Conservation (phyloP, 2,797 vertebrate genomes). For the Capromys pilorides region DNA sequence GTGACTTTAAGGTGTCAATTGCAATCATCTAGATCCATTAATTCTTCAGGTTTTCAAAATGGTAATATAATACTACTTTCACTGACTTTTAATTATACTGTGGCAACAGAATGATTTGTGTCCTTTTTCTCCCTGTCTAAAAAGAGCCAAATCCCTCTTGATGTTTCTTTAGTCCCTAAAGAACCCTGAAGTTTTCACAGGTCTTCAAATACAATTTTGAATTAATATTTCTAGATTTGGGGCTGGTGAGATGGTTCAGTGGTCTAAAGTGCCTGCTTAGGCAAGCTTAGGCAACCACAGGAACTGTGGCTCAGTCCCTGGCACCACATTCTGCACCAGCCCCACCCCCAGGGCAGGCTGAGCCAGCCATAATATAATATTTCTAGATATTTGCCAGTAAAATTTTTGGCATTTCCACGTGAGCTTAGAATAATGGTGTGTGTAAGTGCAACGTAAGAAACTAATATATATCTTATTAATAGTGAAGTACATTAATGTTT, state of each 20-base stretch:
- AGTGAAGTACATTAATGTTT: constrained; percentile 5
- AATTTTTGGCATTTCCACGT: neutral
- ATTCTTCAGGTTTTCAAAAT: constrained; percentile 34
- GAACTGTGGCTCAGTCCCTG: too few species aligned
- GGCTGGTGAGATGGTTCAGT: too few species aligned
- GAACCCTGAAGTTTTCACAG: neutral
- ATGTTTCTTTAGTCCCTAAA: constrained; percentile 21
- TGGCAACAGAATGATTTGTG: neutral
- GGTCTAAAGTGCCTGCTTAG: too few species aligned
- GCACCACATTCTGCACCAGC: too few species aligned
- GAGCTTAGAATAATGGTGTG: neutral
- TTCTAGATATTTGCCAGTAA: constrained; percentile 45
- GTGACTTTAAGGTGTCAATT: neutral
- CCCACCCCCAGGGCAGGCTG: too few species aligned
- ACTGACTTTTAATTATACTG: constrained; percentile 32
- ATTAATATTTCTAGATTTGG: constrained; percentile 28
- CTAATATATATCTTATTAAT: constrained; percentile 22
- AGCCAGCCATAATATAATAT: neutral
- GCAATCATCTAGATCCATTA: neutral
- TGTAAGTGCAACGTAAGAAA: neutral
- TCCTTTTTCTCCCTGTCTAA: neutral
- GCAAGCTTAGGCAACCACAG: too few species aligned
- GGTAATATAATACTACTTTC: constrained; percentile 1
- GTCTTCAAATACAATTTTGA: neutral
- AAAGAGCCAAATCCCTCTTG: neutral